Base-by-base conservation (phyloP, 2,113 vertebrate species). In the Chaetodon auriga region DNA sequence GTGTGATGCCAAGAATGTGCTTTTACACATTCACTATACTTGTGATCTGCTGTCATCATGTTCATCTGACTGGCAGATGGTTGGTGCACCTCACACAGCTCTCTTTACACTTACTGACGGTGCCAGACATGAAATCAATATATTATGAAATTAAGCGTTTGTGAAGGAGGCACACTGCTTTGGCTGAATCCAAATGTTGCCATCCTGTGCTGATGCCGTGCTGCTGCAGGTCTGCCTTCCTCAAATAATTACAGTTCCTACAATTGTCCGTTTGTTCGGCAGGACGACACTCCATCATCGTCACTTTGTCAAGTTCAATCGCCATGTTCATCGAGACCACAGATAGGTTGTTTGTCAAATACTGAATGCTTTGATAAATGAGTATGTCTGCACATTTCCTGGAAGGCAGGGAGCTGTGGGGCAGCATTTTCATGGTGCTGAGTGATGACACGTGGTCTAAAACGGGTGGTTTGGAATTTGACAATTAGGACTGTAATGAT, bases 291-390 rank as follows among this genome's bases (percentile, higher is more conserved):
- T 87, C 12, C 65, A 78, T 88, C 82, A 74, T 73, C 38, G 21
- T 68, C 58, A 61, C 25, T 76, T 79, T 75, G 78, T 89, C 78
- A 83, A 51, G 70, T 84, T 82, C 62, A 77, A 48, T 70, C 38
- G 16, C 25, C 7, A 21, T 60, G 81, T 80, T 82, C 68, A 84
- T 70, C 15, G 12, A 63, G 58, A 30, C 58, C 55, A 36, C 21
- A 68, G 80, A 69, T 53, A 1, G 74, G 72, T 48, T 68, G 41
- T 81, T 81, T 78, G 70, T 86, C 68, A 84, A 69, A 79, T 10
- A 25, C 41, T 48, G 54, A 69, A 46, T 13, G 23, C 25, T 66
- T 74, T 84, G 75, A 91, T 86, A 13, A 80, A 87, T 80, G 75
- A 57, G 58, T 16, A 4, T 5, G 6, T 38, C 45, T 35, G 30